Base-by-base conservation (phyloP, 2,888 invertebrate species). In the Leucoptera coffeella region DNA sequence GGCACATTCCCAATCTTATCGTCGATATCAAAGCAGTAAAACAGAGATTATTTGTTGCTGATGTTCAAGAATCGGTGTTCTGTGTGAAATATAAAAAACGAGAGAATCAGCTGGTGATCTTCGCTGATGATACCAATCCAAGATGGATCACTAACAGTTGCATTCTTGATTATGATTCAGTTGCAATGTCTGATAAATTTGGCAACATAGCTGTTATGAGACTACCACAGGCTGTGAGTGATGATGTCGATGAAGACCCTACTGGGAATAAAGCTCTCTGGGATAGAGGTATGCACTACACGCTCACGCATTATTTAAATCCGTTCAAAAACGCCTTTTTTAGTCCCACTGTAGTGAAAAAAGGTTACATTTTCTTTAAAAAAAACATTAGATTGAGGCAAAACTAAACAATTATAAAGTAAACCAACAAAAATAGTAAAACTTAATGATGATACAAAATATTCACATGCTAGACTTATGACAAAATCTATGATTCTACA, bases 241-340 rank as follows among this genome's bases (percentile, higher is more conserved):
- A 99, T 58, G 97, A 99, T 50, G 94, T 99, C 1, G 97, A 99
- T 52, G 99, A 99, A 60, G 99, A 99, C 64, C 99, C 97, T 1
- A 97, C 97, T 0, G 97, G 97, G 23, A 95, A 94, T 46, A 95
- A 96, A 55, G 92, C 96, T 1, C 69, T 99, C 1, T 99, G 97
- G 97, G 89, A 89, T 49, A 76, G 88, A 50, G 84, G 77, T 62
- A 44, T 50, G 32, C 30, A 23, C 23, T 7, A 17, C 17, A 17
- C 17, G 9, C 9, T 17, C 9, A 17, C 17, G 9, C n/a, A n/a
- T n/a, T n/a, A n/a, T n/a, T n/a, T n/a, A 30, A 23, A 7, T 26
- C 14, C 20, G 21, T 25, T 12, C 14, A 25, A 12, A 25, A 12
- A 11, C 8, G 20, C 7, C 14, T 6, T 28, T 13, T 23, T 15